These are phyloP conservation scores for Stictonetta naevosa DNA, from an alignment of 2,113 vertebrate genomes.

Conservation along the genomic window DNA sequence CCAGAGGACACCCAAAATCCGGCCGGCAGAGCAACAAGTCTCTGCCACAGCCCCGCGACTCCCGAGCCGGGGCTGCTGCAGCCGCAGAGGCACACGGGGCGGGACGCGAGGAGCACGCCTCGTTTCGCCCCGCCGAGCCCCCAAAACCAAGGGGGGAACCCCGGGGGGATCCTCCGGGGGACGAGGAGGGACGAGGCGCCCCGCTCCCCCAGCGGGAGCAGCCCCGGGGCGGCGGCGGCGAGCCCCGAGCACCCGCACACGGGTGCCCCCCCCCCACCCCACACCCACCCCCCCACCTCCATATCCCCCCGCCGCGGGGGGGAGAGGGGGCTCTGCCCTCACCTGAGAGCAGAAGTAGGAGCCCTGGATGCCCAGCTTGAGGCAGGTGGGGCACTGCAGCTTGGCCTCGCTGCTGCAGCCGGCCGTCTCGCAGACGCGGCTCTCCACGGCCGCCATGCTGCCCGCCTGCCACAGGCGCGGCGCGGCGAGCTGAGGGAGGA, in stretches of 20 bases:
- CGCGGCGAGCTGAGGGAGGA: conserved; percentile 37
- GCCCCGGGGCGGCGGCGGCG: neutral
- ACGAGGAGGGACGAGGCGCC: neutral
- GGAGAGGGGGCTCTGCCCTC: neutral
- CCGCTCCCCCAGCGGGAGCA: neutral
- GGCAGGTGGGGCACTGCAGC: conserved; percentile 97
- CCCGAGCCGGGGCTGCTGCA: neutral
- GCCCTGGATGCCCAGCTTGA: conserved; percentile 96
- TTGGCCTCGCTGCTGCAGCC: conserved; percentile 93
- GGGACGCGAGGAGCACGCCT: neutral
- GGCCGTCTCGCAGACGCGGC: conserved; percentile 91
- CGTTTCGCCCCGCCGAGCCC: neutral
- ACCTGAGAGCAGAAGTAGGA: conserved; percentile 99
- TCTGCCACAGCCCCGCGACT: neutral
- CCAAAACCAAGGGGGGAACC: no score
- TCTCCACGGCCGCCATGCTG: conserved; percentile 94
- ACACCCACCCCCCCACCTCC: no score
- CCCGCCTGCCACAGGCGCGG: conserved; percentile 54
- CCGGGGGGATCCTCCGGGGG: no score
- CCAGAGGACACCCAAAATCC: neutral
- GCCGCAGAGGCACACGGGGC: neutral
- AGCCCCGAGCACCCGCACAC: neutral
- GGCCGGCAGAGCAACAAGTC: conserved; percentile 47
- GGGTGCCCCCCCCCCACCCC: no score
- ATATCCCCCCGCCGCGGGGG: neutral